phyloP scores from a whole-genome alignment of 2,113 vertebrate genomes.

The Oncorhynchus clarkii region DNA sequence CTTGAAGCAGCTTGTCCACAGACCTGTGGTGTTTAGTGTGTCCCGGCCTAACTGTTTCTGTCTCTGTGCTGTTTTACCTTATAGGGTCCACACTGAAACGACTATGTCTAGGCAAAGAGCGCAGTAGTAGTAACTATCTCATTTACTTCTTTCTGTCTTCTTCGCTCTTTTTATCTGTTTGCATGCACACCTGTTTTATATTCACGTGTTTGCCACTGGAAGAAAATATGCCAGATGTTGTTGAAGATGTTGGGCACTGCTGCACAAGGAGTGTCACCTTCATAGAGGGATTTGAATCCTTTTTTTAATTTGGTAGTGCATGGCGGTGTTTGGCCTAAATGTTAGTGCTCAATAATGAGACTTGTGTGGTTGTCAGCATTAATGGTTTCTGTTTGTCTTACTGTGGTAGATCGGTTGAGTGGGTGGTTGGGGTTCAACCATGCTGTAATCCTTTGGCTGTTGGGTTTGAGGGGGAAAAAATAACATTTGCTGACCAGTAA shows the following conservation, averaged over 20 bases:
- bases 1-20: constrained; percentile 84
- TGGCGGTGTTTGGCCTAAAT: constrained; percentile 49
- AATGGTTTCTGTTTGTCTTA: constrained; percentile 38
- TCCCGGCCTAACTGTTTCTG: constrained; percentile 89
- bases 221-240: constrained; percentile 43
- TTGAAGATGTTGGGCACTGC: constrained; percentile 45
- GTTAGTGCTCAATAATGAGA: constrained; percentile 34
- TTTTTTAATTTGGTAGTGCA: constrained; percentile 58
- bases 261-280: constrained; percentile 35
- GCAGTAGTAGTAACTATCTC: constrained; percentile 99
- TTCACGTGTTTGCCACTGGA: constrained; percentile 60
- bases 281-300: constrained; percentile 19
- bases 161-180: constrained; percentile 71
- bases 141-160: constrained; percentile 77
- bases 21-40: constrained; percentile 75
- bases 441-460: constrained; percentile 62
- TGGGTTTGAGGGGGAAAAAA: constrained; percentile 37
- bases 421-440: constrained; percentile 11
- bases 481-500: constrained; percentile 10
- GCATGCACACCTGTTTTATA: constrained; percentile 70
- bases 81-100: constrained; percentile 99
- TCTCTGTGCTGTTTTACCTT: constrained; percentile 93
- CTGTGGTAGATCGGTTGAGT: constrained; percentile 16
- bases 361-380: constrained; percentile 56
- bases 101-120: constrained; percentile 99